Evolutionary conservation across 2,888 invertebrate species (phyloP), one percentile per base, ranked within the genome.

Genomic region (Bellardia bayeri): DNA sequence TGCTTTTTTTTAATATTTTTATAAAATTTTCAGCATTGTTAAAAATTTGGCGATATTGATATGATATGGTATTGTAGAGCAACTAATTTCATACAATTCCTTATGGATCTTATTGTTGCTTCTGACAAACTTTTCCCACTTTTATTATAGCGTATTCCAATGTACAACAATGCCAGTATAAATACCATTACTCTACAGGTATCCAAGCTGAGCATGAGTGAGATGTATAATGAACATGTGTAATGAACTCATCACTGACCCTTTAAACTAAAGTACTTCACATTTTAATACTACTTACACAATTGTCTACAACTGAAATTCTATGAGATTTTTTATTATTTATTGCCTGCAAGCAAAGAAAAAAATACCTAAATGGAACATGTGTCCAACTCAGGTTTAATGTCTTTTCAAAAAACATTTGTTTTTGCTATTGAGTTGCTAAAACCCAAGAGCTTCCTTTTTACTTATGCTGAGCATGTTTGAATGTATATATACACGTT

Each of bases 241-340:
- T 56, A 74, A 74, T 74, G 58, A 74, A 74, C 72, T 74, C 58
- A 23, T 74, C 40, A 42, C 45, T 61, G 45, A 74, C 74, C 74
- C 45, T 23, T 58, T 40, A 54, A 71, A 23, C 16, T 64, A 14
- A 64, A 66, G 30, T 66, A 45, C 14, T 33, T 61, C 1, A 58
- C 58, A 14, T 7, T 33, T 16, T n/a, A 64, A 61, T 61, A 61
- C 61, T 16, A 61, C 37, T 14, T 23, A 30, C 4, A 64, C 64
- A 64, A 64, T 40, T 40, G 37, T 9, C 64, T 9, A 37, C 13
- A 23, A 23, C 33, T n/a, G 13, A 61, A 33, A 14, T 33, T 58
- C 58, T 30, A 58, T 30, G 30, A 16, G 16, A 54, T 16, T 3
- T 16, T 45, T 45, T 16, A 16, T 16, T 8, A 13, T 58, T 30